Evolutionary conservation across 23 tunicate species (phyloP), one percentile per base, ranked within the genome.

Genomic region (Trididemnum nubilum): DNA sequence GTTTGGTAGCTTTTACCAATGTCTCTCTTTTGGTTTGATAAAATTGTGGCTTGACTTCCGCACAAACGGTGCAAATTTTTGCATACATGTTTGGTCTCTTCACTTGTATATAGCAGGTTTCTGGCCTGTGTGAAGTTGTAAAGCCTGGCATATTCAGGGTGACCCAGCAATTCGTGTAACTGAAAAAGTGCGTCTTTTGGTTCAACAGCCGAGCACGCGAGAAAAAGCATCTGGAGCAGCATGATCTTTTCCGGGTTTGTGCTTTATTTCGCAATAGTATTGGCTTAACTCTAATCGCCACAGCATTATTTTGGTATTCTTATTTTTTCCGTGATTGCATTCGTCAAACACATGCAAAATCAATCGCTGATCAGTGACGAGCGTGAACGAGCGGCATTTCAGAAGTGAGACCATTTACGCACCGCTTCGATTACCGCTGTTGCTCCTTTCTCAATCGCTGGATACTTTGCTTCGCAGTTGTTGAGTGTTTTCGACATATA

Each of bases 361-460:
- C 25, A 38, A 54, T 27, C 61, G 59, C 25, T 78, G 82, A 59
- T 78, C 82, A 4, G 82, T 59, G 9, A 59, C 61, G 3, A 78
- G 21, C 9, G 69, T 78, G 33, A 78, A 78, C 9, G 36, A 18
- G 15, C 70, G 22, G 7, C 64, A 31, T 24, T 78, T 25, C n/a
- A 59, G 25, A 29, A 58, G 37, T 58, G 70, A 4, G 37, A 7
- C 82, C 36, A 78, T 26, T 78, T 78, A 23, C 38, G 26, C 15
- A 30, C 38, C 2, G 82, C 82, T 59, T 78, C 74, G 35, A 78
- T 58, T 21, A 78, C 25, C 9, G 82, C 71, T 3, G 70, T 38
- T 4, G 82, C 75, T 31, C 61, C 82, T 60, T 57, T 78, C 26
- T n/a, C n/a, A n/a, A n/a, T 78, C 82, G 21, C 61, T 51, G n/a